These are phyloP conservation scores for Hippopotamus amphibius DNA, from an alignment of 2,113 vertebrate species.

Conservation along the genomic window DNA sequence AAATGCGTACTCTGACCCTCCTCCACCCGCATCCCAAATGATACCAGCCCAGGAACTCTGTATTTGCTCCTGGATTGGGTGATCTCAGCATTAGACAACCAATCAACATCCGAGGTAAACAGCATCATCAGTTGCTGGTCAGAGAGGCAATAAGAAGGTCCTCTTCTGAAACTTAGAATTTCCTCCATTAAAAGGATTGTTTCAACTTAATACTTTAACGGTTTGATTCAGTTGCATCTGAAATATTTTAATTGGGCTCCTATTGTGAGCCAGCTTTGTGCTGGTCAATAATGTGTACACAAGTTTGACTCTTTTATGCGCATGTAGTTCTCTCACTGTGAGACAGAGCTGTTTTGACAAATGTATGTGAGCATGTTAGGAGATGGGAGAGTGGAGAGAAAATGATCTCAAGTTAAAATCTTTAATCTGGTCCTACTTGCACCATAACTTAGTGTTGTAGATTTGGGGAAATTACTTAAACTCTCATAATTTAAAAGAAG, in stretches of 20 bases:
- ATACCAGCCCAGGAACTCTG: not conserved
- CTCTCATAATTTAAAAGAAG: not conserved
- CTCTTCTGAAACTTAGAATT: not conserved
- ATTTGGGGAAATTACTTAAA: not conserved
- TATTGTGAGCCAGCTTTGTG: not conserved
- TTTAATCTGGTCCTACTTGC: not conserved
- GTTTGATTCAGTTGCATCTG: not conserved
- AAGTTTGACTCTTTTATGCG: not conserved
- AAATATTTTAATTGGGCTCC: not conserved
- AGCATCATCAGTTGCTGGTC: slow-evolving; percentile 39
- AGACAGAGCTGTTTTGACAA: not conserved
- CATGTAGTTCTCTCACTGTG: not conserved
- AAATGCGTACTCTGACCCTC: not conserved
- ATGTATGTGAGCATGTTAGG: rapidly evolving
- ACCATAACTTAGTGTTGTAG: no score
- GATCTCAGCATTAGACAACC: not conserved
- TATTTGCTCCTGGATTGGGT: not conserved
- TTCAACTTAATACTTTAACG: not conserved
- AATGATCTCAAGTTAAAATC: not conserved
- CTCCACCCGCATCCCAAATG: not conserved
- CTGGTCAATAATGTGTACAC: no score
- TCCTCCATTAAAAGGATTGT: not conserved
- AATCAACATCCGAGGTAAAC: not conserved
- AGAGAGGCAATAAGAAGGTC: not conserved
- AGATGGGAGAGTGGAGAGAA: not conserved